phyloP scores from a whole-genome alignment of 2,888 invertebrate genomes.

The Phyllotreta cruciferae region DNA sequence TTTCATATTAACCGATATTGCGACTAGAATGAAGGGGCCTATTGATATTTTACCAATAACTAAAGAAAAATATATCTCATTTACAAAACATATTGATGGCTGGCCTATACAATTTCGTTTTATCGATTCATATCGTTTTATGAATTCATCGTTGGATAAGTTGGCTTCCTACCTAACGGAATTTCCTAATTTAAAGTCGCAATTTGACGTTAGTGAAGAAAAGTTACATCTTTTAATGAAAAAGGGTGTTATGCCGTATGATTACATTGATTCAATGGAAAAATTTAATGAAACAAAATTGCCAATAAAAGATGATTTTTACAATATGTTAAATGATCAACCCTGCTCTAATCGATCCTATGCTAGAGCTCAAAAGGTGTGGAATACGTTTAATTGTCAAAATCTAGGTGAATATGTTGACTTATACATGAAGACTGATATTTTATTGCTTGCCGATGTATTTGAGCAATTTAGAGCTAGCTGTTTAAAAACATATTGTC shows the following conservation, averaged over 20 bases:
- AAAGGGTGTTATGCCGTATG: constrained; percentile 25
- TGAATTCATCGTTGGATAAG: constrained; percentile 42
- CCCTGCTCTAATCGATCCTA: constrained; percentile 23
- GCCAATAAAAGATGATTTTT: constrained; percentile 11
- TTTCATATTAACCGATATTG: too few species aligned
- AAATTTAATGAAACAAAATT: constrained; percentile 12
- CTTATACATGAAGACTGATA: constrained; percentile 29
- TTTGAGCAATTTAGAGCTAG: constrained; percentile 1
- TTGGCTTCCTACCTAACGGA: constrained; percentile 39
- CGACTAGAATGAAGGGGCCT: constrained; percentile 36
- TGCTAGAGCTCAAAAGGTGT: constrained; percentile 24
- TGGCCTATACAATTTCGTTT: constrained; percentile 38
- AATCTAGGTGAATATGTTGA: constrained; percentile 32
- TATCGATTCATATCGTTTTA: constrained; percentile 44
- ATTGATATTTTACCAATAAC: constrained; percentile 40
- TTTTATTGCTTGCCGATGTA: constrained; percentile 24
- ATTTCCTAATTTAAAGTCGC: constrained; percentile 26
- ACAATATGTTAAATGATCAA: constrained; percentile 19
- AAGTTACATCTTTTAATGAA: constrained; percentile 32
- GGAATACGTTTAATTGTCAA: constrained; percentile 25
- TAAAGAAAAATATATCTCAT: constrained; percentile 45
- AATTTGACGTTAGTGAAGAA: constrained; percentile 20
- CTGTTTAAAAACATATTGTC: not conserved
- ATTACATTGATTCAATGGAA: constrained; percentile 25
- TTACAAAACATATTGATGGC: constrained; percentile 37